A percentile compares a stretch with the other conserved stretches of the same genome.
These are phyloP conservation scores for Oscheius sp. DNA, from an alignment of 1,140 invertebrate species.

Conservation along the genomic window DNA sequence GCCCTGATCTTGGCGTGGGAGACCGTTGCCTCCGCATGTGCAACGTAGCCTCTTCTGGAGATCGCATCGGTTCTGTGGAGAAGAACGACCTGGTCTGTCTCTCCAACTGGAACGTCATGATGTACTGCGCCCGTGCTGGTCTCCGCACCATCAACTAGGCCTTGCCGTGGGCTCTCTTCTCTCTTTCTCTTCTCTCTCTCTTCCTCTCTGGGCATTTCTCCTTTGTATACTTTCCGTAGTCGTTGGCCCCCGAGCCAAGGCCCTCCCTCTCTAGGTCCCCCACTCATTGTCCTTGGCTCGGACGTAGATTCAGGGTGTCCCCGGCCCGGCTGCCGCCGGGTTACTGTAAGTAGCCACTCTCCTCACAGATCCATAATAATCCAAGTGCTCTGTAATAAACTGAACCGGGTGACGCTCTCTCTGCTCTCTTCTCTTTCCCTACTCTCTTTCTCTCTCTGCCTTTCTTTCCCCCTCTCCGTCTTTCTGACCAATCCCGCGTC, in stretches of 20 bases:
- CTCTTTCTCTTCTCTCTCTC: not conserved
- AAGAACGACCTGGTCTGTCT: conserved; percentile 53
- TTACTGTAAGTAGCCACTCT: not conserved
- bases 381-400: not conserved
- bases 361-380: no score
- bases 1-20: conserved; percentile 48
- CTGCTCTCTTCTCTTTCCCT: not conserved
- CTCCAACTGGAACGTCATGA: conserved; percentile 55
- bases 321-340: no score
- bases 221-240: not conserved
- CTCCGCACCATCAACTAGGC: conserved; percentile 52
- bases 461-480: not conserved
- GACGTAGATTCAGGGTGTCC: no score
- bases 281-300: no score
- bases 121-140: conserved; percentile 54
- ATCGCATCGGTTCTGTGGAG: conserved; percentile 44
- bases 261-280: no score
- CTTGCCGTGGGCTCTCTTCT: not conserved
- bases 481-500: not conserved
- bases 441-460: not conserved
- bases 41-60: conserved; percentile 46
- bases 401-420: conserved; percentile 5
- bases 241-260: not conserved
- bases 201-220: not conserved
- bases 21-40: conserved; percentile 56